Percentiles rank a stretch among this genome's conserved stretches.
These are phyloP conservation scores for Campoletis sonorensis DNA, from an alignment of 1,140 invertebrate genomes.

Conservation along the genomic window DNA sequence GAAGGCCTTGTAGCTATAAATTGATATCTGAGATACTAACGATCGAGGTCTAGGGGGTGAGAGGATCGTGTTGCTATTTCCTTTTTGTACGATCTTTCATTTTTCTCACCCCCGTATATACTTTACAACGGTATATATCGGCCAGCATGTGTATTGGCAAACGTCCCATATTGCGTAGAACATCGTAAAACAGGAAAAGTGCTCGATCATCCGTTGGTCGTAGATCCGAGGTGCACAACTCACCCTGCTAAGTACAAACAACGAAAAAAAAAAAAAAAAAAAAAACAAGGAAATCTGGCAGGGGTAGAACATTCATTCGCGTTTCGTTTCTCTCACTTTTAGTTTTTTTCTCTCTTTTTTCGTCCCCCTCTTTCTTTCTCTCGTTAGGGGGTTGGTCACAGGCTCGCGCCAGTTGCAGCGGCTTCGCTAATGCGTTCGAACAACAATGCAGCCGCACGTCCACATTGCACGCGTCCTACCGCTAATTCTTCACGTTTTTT, in stretches of 20 bases:
- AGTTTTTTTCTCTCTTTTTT: slow-evolving; percentile 18
- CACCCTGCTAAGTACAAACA: slow-evolving; percentile 53
- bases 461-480: slow-evolving; percentile 55
- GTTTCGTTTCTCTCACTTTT: slow-evolving; percentile 27
- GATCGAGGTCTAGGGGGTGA: background rate
- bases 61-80: slow-evolving; percentile 22
- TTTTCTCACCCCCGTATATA: background rate
- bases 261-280: slow-evolving; percentile 30
- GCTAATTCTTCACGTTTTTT: slow-evolving; percentile 54
- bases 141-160: slow-evolving; percentile 29
- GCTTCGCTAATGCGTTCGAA: slow-evolving; percentile 47
- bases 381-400: slow-evolving; percentile 24
- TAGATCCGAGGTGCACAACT: slow-evolving; percentile 41
- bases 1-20: background rate
- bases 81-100: slow-evolving; percentile 11
- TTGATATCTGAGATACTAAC: slow-evolving; percentile 23
- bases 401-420: slow-evolving; percentile 40
- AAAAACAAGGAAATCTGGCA: slow-evolving; percentile 46
- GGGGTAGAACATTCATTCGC: slow-evolving; percentile 37
- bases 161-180: slow-evolving; percentile 27
- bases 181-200: slow-evolving; percentile 51
- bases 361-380: slow-evolving; percentile 4
- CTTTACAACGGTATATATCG: background rate
- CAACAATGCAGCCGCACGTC: slow-evolving; percentile 50
- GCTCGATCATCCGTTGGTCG: slow-evolving; percentile 49